These are phyloP conservation scores for Macropis europaea DNA, from an alignment of 2,888 invertebrate species.

Conservation along the genomic window DNA sequence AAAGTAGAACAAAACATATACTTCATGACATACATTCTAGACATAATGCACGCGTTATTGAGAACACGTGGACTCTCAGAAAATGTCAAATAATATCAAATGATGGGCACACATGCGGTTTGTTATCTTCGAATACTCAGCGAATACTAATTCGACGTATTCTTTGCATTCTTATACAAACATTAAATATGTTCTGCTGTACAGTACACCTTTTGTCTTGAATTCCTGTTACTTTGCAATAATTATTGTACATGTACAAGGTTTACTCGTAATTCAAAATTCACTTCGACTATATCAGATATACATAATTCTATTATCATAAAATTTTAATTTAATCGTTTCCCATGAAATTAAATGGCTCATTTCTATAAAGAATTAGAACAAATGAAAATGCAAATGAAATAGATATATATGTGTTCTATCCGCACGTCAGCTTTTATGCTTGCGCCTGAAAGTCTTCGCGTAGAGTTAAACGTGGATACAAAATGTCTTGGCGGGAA, in stretches of 20 bases:
- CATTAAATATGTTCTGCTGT: no score
- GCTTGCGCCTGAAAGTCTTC: slow-evolving; percentile 18
- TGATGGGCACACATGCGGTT: no score
- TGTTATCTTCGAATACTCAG: no score
- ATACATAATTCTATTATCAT: no score
- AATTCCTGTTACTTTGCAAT: no score
- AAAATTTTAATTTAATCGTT: no score
- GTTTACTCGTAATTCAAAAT: no score
- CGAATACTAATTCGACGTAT: no score
- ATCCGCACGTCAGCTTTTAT: slow-evolving; percentile 1
- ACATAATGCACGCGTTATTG: slow-evolving; percentile 21
- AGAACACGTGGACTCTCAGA: slow-evolving; percentile 8
- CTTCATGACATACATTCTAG: slow-evolving; percentile 14
- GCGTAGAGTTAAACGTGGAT: neutral
- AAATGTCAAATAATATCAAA: slow-evolving; percentile 4
- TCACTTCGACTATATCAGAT: no score
- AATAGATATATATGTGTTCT: neutral
- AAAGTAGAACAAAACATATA: slow-evolving; percentile 34
- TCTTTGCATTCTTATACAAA: no score
- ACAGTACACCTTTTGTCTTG: no score
- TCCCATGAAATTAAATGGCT: neutral
- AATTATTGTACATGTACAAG: no score
- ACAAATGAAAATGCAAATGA: neutral
- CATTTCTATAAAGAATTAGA: neutral
- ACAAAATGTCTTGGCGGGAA: slow-evolving; percentile 38